Percentiles rank a stretch among this genome's conserved stretches.
These are phyloP conservation scores for Pseudotriccus pelzelni DNA, from an alignment of 2,797 vertebrate species.

Conservation along the genomic window DNA sequence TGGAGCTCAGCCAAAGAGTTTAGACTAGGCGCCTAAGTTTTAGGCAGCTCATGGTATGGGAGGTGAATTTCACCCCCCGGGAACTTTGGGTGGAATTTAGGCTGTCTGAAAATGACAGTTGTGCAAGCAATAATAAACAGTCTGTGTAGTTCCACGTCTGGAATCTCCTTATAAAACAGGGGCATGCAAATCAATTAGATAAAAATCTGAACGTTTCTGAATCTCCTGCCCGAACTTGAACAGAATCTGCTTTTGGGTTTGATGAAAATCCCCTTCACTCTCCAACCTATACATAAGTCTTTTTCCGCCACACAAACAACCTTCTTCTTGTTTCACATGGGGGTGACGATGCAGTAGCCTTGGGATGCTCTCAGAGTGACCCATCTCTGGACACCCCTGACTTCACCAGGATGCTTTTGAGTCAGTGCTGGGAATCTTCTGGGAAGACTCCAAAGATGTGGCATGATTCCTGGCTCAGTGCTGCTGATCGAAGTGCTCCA, in stretches of 20 bases:
- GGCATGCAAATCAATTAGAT: constrained; percentile 64
- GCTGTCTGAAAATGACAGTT: constrained; percentile 59
- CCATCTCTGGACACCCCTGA: neutral
- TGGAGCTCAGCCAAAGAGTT: constrained; percentile 30
- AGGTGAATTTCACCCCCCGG: constrained; percentile 35
- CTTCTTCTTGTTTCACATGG: neutral
- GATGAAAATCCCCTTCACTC: neutral
- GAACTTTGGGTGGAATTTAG: constrained; percentile 43
- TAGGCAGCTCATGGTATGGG: constrained; percentile 4
- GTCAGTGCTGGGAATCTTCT: neutral
- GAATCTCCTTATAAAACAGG: constrained; percentile 53
- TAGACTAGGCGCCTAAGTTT: neutral
- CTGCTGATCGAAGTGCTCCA: constrained; percentile 36
- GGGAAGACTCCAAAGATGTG: neutral
- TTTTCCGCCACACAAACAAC: neutral
- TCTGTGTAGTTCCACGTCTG: constrained; percentile 18
- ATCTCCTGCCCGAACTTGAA: constrained; percentile 56
- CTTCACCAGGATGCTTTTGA: neutral
- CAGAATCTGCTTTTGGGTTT: constrained; percentile 21
- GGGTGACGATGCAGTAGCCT: neutral
- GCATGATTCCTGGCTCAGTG: neutral
- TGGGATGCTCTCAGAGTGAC: neutral
- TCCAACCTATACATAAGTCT: neutral
- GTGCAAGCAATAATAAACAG: constrained; percentile 58
- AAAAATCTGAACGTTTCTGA: constrained; percentile 59